Evolutionary conservation across 2,888 invertebrate genomes (phyloP), one percentile per base, ranked within the genome.

Genomic region (Laspeyria flexula): DNA sequence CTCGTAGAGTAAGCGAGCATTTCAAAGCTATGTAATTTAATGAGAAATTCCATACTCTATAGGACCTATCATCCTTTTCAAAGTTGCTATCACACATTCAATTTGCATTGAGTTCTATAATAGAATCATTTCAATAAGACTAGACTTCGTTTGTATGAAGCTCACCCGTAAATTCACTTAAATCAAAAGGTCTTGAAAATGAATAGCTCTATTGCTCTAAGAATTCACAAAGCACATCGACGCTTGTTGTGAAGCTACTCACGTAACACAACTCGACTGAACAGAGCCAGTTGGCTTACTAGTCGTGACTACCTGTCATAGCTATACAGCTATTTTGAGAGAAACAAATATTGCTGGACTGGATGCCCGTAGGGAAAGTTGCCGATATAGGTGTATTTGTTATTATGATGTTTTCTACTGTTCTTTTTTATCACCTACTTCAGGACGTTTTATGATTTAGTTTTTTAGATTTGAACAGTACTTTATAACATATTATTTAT

Each of bases 211-310:
- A 3, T 18, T 31, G 5, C 30, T 15, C 13, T 15, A 12, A 13
- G 34, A 34, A 34, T 16, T 10, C 3, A n/a, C 16, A 18, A 16
- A 18, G 16, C n/a, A 15, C 10, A 34, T 34, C n/a, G 15, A 10
- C 5, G 16, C 34, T 34, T n/a, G 3, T 34, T 16, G n/a, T 34
- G 10, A 16, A 16, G 34, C 11, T 5, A 12, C 15, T 33, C 33
- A 33, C 33, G 34, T 35, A n/a, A 37, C 9, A 6, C 12, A 11
- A 37, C 16, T 21, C 11, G 37, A 37, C 21, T 21, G 37, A 21
- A 21, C 37, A 21, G 21, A 37, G 21, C 37, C 37, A 37, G 37
- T 37, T n/a, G 21, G 37, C 10, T 18, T 21, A 37, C 37, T 11
- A 12, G 21, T 21, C n/a, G 11, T 18, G 37, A 12, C 37, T 37